phyloP scores from a whole-genome alignment of 2,113 vertebrate species.

The Mobula hypostoma region DNA sequence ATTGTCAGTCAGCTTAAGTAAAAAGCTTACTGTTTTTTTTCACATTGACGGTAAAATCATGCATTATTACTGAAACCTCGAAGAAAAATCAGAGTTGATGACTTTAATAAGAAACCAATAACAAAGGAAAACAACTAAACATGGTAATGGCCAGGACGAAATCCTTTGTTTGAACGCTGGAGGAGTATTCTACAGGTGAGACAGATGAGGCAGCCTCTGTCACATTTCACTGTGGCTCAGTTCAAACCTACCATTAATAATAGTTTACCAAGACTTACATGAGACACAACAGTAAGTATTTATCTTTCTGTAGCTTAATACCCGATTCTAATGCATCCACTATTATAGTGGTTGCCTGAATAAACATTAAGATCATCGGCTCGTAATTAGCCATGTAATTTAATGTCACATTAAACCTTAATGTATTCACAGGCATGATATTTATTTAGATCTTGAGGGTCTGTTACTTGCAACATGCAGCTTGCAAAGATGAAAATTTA shows the following conservation, averaged over 20 bases:
- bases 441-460: background rate
- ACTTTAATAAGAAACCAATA: background rate
- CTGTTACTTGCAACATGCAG: background rate
- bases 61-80: background rate
- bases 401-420: background rate
- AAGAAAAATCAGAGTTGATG: background rate
- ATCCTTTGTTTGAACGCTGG: background rate
- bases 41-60: background rate
- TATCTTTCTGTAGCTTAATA: background rate
- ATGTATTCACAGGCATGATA: conserved; percentile 15
- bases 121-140: background rate
- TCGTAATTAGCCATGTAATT: conserved; percentile 23
- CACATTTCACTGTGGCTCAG: background rate
- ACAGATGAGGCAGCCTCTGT: background rate
- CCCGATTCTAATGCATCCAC: conserved; percentile 13
- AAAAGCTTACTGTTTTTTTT: background rate
- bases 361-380: background rate
- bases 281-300: background rate
- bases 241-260: background rate
- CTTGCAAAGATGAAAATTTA: conserved; percentile 1
- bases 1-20: background rate
- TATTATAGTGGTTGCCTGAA: conserved; percentile 12
- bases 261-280: background rate
- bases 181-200: background rate
- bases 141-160: background rate